A percentile compares a stretch with the other conserved stretches of the same genome.
Conservation (phyloP, 2,113 vertebrate species). For the cat (Felis catus) region DNA sequence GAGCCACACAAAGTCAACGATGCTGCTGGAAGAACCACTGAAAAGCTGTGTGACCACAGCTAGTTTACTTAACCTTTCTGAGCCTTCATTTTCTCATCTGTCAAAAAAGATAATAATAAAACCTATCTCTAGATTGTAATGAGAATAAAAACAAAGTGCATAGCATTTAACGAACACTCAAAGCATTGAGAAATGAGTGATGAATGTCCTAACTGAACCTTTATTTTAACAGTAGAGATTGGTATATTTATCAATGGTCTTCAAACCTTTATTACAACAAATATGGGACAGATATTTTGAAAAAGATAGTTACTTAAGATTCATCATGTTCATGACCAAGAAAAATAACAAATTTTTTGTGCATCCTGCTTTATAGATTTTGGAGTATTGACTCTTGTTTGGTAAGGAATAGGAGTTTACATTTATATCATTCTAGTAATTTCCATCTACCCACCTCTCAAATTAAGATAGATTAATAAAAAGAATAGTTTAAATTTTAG, state of each 20-base stretch:
- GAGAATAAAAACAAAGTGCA: neutral
- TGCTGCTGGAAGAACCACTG: neutral
- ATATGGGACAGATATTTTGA: neutral
- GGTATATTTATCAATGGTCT: neutral
- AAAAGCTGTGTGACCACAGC: neutral
- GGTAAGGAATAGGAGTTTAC: neutral
- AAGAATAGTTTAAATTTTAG: conserved; percentile 59
- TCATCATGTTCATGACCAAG: neutral
- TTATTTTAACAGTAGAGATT: neutral
- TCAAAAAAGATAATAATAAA: neutral
- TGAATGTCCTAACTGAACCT: neutral
- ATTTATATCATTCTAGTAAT: conserved; percentile 11
- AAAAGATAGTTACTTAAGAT: neutral
- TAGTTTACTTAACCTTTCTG: neutral
- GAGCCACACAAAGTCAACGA: neutral
- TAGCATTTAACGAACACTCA: neutral
- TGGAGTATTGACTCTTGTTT: neutral
- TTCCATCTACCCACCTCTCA: neutral
- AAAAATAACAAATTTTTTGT: neutral
- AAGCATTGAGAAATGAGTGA: neutral
- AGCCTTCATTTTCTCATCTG: neutral
- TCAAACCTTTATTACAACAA: neutral
- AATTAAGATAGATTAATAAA: conserved; percentile 65
- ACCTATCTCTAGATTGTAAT: neutral
- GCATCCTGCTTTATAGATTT: neutral